Base-by-base conservation (phyloP, 2,888 invertebrate genomes). In the Agrypnus murinus region DNA sequence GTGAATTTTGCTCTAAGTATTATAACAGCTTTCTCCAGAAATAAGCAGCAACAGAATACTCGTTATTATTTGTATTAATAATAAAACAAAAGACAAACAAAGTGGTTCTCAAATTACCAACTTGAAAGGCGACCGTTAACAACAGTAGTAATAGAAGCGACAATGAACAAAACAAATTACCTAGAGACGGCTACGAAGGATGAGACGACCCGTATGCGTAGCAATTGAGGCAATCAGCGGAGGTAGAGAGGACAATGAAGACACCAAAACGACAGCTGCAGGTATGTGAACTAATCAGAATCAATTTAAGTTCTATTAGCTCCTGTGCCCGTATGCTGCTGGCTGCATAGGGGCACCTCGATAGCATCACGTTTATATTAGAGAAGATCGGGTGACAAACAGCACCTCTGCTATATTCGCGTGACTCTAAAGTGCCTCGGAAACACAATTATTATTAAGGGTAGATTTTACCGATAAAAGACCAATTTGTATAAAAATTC, bases 271-370 rank as follows among this genome's bases (percentile, higher is more conserved):
- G 81, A 81, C 85, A 85, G 84, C 84, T 85, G 85, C 85, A 85
- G 85, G 84, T 85, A 85, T 83, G 83, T 80, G 81, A 82, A 82
- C 83, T 84, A 85, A 85, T 85, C 84, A 85, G 82, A 80, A 79
- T 82, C 84, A 85, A 84, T 85, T 85, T 84, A 83, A 82, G 83
- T 83, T 81, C 83, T 83, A 85, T 85, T 84, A 83, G 81, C 81
- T 81, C 78, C 80, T 79, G 77, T 73, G 78, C 81, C 81, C 84
- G 77, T 78, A 78, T 78, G 53, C 80, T 79, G 68, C 69, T 45
- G 38, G 68, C 69, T 45, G 38, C 77, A 83, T 83, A 79, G 79
- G 83, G 83, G 83, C 80, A 78, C 81, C 82, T 79, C 76, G 81
- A 83, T 82, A 79, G 65, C 72, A 69, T 72, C 69, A 62, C 65